phyloP scores from a whole-genome alignment of 1,140 invertebrate species.

The Brachionus rotundiformis region DNA sequence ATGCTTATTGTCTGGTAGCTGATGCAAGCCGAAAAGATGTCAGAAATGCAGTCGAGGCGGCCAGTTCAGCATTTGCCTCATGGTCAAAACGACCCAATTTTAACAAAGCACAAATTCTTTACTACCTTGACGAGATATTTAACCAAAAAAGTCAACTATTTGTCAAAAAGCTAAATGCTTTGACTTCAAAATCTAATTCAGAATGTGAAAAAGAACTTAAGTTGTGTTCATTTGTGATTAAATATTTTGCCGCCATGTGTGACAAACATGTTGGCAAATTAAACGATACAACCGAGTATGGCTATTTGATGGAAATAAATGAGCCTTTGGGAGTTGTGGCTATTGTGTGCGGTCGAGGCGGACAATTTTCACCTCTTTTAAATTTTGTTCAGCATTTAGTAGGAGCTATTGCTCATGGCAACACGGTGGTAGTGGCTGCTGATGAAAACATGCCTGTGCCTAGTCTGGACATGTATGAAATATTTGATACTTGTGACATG shows the following conservation, averaged over 20 bases:
- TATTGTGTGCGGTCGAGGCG: conserved; percentile 64
- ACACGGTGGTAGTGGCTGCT: conserved; percentile 65
- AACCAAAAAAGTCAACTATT: conserved; percentile 61
- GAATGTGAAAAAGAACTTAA: conserved; percentile 61
- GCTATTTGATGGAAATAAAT: conserved; percentile 63
- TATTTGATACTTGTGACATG: conserved; percentile 66
- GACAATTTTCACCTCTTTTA: conserved; percentile 59
- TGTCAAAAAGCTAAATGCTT: conserved; percentile 56
- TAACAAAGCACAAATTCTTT: conserved; percentile 66
- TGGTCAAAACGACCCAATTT: conserved; percentile 66
- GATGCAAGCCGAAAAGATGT: conserved; percentile 66
- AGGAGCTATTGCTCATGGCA: conserved; percentile 64
- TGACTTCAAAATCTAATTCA: conserved; percentile 58
- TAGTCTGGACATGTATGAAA: conserved; percentile 65
- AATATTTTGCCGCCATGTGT: conserved; percentile 65
- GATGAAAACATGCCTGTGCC: conserved; percentile 63
- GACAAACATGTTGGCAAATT: conserved; percentile 65
- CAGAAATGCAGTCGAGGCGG: conserved; percentile 66
- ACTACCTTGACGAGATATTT: conserved; percentile 66
- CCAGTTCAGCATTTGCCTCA: conserved; percentile 57
- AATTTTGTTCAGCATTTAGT: conserved; percentile 65
- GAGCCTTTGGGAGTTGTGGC: conserved; percentile 67
- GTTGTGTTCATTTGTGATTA: conserved; percentile 62
- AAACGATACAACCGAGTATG: conserved; percentile 65
- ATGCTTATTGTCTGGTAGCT: conserved; percentile 62